Evolutionary conservation across 64 coral and sea anemone species (phyloP).

Genomic region (Stylophora pistillata): DNA sequence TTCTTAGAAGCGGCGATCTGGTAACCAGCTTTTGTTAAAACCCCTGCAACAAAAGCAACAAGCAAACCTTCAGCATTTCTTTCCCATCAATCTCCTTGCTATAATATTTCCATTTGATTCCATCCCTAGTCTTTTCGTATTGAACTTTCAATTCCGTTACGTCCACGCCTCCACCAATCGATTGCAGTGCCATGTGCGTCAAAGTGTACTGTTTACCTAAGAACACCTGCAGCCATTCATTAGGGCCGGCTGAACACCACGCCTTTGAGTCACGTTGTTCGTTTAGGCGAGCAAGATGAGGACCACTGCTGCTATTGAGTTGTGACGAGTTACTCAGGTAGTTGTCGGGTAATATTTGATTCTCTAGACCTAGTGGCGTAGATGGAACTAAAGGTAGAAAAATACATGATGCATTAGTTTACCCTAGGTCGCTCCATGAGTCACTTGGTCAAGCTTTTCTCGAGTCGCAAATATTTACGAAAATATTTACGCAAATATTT

Average conservation of each 20-base stretch:
- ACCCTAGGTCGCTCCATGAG: no score
- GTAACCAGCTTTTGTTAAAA: no score
- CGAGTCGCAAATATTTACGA: no score
- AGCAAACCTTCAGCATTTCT: not conserved
- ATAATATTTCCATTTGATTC: not conserved
- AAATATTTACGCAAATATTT: no score
- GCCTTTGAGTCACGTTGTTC: not conserved
- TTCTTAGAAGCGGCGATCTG: no score
- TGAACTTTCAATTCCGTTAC: not conserved
- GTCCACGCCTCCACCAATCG: not conserved
- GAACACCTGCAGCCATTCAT: conserved; percentile 5
- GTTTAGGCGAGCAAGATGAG: not conserved
- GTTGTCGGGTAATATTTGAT: not conserved
- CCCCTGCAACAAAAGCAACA: not conserved
- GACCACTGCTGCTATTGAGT: not conserved
- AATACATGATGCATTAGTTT: not conserved
- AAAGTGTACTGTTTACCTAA: conserved; percentile 13
- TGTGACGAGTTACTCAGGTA: not conserved
- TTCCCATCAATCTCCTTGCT: not conserved
- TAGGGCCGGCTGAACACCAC: not conserved
- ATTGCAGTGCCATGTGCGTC: not conserved
- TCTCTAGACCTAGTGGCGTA: not conserved
- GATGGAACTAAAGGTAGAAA: not conserved
- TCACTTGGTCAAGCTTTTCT: no score
- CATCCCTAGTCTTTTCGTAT: not conserved